Conservation (phyloP, 2,888 invertebrate genomes). For the Petrolisthes cinctipes region DNA sequence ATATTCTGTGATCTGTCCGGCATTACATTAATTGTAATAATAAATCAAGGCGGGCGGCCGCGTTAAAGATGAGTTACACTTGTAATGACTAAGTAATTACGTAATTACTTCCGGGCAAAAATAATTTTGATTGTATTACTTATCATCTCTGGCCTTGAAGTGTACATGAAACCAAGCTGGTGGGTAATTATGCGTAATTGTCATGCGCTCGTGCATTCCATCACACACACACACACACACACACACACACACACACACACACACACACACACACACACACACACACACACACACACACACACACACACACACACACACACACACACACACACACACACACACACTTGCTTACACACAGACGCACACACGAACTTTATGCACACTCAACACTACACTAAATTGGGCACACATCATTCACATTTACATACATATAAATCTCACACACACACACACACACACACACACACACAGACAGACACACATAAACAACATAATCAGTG, state of each 20-base stretch:
- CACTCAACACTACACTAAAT: neutral
- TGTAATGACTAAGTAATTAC: slow-evolving; percentile 45
- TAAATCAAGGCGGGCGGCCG: slow-evolving; percentile 41
- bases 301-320: neutral
- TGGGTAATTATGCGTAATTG: slow-evolving; percentile 44
- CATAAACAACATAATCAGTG: neutral
- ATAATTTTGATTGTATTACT: slow-evolving; percentile 47
- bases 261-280: slow-evolving; percentile 34
- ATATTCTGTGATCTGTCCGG: slow-evolving; percentile 28
- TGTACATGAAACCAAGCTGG: slow-evolving; percentile 40
- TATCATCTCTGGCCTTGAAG: slow-evolving; percentile 49
- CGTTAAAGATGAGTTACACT: slow-evolving; percentile 37
- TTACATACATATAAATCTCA: neutral
- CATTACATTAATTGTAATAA: slow-evolving; percentile 46
- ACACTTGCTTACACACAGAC: neutral
- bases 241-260: slow-evolving; percentile 17
- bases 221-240: slow-evolving; percentile 26
- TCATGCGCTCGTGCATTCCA: slow-evolving; percentile 3
- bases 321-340: slow-evolving; percentile 5
- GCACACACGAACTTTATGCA: neutral
- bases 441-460: slow-evolving; percentile 4
- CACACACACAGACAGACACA: neutral
- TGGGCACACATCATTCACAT: neutral
- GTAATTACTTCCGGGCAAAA: slow-evolving; percentile 49
- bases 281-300: neutral